phyloP scores from a whole-genome alignment of 2,113 vertebrate genomes.

The Oenanthe melanoleuca region DNA sequence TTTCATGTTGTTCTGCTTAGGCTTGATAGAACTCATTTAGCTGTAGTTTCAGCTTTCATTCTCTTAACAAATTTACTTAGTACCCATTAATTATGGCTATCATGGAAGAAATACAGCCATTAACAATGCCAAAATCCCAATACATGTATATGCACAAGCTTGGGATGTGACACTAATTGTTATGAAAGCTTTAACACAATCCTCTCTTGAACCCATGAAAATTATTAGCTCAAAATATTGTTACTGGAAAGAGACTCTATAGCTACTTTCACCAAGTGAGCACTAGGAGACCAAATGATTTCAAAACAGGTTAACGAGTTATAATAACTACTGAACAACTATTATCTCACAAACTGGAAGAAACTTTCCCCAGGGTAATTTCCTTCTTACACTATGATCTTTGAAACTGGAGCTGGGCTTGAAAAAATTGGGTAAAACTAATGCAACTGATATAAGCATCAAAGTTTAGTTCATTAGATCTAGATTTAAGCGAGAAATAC shows the following conservation, averaged over 20 bases:
- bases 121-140: slow-evolving; percentile 21
- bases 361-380: background rate
- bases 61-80: slow-evolving; percentile 18
- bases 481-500: background rate
- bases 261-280: background rate
- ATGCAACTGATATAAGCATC: background rate
- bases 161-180: slow-evolving; percentile 26
- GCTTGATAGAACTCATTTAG: slow-evolving; percentile 45
- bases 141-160: background rate
- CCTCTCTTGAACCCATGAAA: background rate
- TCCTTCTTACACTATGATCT: background rate
- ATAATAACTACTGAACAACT: background rate
- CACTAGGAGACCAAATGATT: background rate
- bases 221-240: slow-evolving; percentile 8
- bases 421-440: background rate
- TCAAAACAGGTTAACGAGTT: slow-evolving; percentile 25
- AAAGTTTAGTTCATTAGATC: background rate
- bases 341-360: background rate
- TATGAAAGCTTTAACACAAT: slow-evolving; percentile 7
- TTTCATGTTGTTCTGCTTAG: slow-evolving; percentile 30
- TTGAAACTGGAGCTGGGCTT: background rate
- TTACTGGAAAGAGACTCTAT: background rate
- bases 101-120: background rate
- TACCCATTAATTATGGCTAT: slow-evolving; percentile 41
- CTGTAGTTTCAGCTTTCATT: slow-evolving; percentile 30